These are phyloP conservation scores for Odontomyia ornata DNA, from an alignment of 2,888 invertebrate genomes.

Conservation along the genomic window DNA sequence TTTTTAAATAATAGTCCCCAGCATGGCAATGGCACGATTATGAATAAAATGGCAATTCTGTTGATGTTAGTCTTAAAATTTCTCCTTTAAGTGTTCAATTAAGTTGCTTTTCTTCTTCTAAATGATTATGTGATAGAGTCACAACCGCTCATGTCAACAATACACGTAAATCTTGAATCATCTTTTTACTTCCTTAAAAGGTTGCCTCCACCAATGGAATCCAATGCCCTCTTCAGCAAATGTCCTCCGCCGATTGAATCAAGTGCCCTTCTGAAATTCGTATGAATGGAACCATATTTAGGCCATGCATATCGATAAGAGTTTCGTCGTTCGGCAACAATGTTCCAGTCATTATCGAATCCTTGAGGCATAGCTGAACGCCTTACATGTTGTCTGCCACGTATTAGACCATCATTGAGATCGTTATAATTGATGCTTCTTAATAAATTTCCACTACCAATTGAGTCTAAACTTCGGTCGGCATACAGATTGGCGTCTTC, in stretches of 20 bases:
- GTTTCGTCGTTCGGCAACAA: slow-evolving; percentile 34
- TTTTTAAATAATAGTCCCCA: slow-evolving; percentile 4
- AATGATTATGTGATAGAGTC: slow-evolving; percentile 16
- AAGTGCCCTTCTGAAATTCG: slow-evolving; percentile 45
- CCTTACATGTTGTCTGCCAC: slow-evolving; percentile 14
- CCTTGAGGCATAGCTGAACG: slow-evolving; percentile 32
- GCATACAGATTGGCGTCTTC: slow-evolving; percentile 25
- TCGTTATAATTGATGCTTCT: slow-evolving; percentile 14
- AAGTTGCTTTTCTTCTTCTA: not conserved
- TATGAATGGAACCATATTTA: slow-evolving; percentile 27
- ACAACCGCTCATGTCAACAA: slow-evolving; percentile 39
- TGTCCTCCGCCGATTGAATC: slow-evolving; percentile 52
- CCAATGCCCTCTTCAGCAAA: slow-evolving; percentile 48
- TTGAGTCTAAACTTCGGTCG: slow-evolving; percentile 47
- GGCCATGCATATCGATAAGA: slow-evolving; percentile 33
- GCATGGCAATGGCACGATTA: slow-evolving; percentile 25
- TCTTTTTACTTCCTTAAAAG: slow-evolving; percentile 44
- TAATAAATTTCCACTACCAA: slow-evolving; percentile 48
- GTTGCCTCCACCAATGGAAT: slow-evolving; percentile 45
- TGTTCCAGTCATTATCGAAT: slow-evolving; percentile 25
- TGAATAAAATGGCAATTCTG: not conserved
- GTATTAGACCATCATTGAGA: not conserved
- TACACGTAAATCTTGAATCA: not conserved
- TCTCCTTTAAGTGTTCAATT: not conserved
- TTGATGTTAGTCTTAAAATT: not conserved